A percentile compares a stretch with the other conserved stretches of the same genome.
phyloP scores from a whole-genome alignment of 2,797 vertebrate species.

The Gadopsis bispinosus region DNA sequence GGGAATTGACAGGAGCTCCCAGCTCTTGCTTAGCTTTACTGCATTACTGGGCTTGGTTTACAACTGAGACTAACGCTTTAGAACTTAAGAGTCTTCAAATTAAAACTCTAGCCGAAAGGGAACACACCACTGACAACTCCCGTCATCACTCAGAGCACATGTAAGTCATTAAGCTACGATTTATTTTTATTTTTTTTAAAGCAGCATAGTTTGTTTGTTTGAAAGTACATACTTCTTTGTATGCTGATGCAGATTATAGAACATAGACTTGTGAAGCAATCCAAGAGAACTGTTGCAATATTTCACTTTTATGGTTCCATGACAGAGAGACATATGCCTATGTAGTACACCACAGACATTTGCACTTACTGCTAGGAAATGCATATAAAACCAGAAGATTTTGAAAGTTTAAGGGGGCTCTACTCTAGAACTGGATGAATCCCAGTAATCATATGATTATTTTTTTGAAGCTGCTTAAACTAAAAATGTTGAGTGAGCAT shows the following conservation, averaged over 20 bases:
- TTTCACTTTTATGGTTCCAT: constrained; percentile 41
- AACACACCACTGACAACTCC: constrained; percentile 85
- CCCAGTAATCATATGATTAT: background rate
- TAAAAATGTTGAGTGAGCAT: background rate
- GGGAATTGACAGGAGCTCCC: constrained; percentile 91
- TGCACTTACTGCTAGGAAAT: constrained; percentile 29
- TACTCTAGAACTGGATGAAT: background rate
- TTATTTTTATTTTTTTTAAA: constrained; percentile 15
- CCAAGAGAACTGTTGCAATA: constrained; percentile 23
- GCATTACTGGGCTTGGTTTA: constrained; percentile 75
- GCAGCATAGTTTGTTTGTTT: constrained; percentile 55
- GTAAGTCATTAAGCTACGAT: constrained; percentile 86
- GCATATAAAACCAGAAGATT: constrained; percentile 49
- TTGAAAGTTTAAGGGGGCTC: constrained; percentile 9
- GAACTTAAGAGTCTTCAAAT: constrained; percentile 45
- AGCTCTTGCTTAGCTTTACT: constrained; percentile 86
- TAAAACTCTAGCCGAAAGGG: constrained; percentile 81
- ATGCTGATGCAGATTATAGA: constrained; percentile 25
- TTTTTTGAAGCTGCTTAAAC: background rate
- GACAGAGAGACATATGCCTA: constrained; percentile 57
- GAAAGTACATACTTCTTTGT: constrained; percentile 7
- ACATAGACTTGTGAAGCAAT: constrained; percentile 23
- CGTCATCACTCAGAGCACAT: constrained; percentile 86
- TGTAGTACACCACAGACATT: constrained; percentile 54
- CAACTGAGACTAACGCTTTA: constrained; percentile 54